Evolutionary conservation across 2,888 invertebrate species (phyloP).

Genomic region (Heliconius aoede): DNA sequence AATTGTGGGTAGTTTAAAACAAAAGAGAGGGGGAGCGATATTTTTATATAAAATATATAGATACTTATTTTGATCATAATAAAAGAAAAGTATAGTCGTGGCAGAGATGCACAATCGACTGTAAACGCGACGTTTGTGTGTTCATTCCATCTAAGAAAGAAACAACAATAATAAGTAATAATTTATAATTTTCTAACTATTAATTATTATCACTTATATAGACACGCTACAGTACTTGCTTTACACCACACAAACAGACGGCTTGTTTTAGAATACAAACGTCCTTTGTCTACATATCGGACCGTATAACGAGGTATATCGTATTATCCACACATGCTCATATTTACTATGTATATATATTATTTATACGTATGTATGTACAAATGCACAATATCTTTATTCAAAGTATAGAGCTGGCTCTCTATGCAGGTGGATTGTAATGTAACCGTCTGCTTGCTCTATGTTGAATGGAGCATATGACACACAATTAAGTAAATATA

Average conservation of each 20-base stretch:
- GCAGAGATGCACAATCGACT: too few species aligned
- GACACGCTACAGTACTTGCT: conserved; percentile 10
- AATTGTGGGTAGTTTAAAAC: conserved; percentile 30
- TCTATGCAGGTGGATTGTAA: not conserved
- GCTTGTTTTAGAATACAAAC: conserved; percentile 51
- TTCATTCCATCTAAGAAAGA: too few species aligned
- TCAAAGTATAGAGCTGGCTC: not conserved
- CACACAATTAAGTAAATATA: not conserved
- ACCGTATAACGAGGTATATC: conserved; percentile 48
- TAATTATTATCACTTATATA: not conserved
- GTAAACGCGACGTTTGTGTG: too few species aligned
- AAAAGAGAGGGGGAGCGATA: not conserved
- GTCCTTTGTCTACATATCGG: conserved; percentile 48
- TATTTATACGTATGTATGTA: conserved; percentile 28
- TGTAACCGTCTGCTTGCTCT: conserved; percentile 1
- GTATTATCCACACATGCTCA: conserved; percentile 40
- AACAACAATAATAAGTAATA: not conserved
- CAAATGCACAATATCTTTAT: not conserved
- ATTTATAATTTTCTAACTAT: too few species aligned
- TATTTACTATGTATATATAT: not conserved
- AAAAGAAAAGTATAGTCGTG: too few species aligned
- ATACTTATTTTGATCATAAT: not conserved
- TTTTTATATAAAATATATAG: not conserved
- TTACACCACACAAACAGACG: conserved; percentile 39
- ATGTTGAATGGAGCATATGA: not conserved